Evolutionary conservation across 2,797 vertebrate genomes (phyloP), one percentile per base, ranked within the genome.

Genomic region (Myripristis murdjan): DNA sequence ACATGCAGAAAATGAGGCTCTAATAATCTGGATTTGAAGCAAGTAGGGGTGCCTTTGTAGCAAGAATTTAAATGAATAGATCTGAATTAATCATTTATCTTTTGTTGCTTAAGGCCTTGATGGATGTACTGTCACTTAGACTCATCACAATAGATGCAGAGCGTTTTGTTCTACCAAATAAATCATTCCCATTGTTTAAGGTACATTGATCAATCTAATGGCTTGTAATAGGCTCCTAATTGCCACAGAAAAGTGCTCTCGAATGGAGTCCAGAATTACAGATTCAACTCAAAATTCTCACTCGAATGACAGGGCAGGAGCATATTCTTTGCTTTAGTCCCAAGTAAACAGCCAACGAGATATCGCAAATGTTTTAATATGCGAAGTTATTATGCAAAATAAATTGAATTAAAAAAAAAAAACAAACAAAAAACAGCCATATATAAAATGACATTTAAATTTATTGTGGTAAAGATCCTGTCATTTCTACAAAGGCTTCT

Each of bases 171-270:
- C 95, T 91, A 94, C 91, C 93, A 92, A 96, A 97, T 97, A 97
- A 98, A 98, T 98, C 97, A 97, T 94, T 94, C 95, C 88, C 94
- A 96, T 98, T 98, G 96, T 98, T 97, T 98, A 97, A 98, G 97
- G 96, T 97, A 97, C 97, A 98, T 97, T 97, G 97, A 97, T 98
- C 97, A 97, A 96, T 98, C 95, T 97, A 98, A 99, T 97, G 96
- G 95, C 96, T 96, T 96, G 96, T 98, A 98, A 98, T 97, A 95
- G 96, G 95, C 90, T 96, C 95, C 96, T 98, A 98, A 98, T 98
- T 98, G 95, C 95, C 95, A 93, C 89, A 95, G 95, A 95, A 95
- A 95, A 95, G 94, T 94, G 95, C 94, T 94, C 93, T 92, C 94
- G 93, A 93, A 94, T 92, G 92, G 90, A 87, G 89, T 93, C 92